These are phyloP conservation scores for Ellobius talpinus DNA, from an alignment of 2,113 vertebrate species.

Conservation along the genomic window DNA sequence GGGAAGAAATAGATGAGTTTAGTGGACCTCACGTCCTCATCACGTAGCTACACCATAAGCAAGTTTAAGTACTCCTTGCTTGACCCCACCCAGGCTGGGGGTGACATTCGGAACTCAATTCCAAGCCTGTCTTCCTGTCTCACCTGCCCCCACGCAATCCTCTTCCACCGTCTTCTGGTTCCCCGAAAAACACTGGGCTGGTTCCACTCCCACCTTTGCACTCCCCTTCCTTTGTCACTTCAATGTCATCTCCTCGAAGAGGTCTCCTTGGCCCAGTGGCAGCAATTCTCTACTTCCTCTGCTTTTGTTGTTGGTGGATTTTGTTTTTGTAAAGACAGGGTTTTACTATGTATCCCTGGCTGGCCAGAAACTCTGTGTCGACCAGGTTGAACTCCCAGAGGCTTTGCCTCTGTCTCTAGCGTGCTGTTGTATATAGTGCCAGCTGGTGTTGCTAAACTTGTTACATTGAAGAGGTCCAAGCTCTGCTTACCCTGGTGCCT, in stretches of 20 bases:
- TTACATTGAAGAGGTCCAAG: neutral
- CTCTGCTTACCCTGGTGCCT: neutral
- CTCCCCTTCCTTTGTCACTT: neutral
- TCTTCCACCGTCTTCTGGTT: neutral
- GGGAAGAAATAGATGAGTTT: neutral
- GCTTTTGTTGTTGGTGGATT: neutral
- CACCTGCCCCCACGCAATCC: no score
- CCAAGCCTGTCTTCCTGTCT: neutral
- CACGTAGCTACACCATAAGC: no score
- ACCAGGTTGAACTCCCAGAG: neutral
- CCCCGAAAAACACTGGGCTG: neutral
- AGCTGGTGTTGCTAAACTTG: neutral
- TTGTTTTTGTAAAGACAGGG: neutral
- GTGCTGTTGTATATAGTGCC: neutral
- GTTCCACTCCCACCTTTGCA: neutral
- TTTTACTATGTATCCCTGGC: neutral
- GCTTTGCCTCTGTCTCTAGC: no score
- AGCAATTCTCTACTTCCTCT: neutral
- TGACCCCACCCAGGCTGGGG: fast-evolving
- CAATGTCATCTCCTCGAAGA: neutral
- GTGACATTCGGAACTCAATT: neutral
- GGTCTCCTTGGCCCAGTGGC: neutral
- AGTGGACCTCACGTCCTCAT: neutral
- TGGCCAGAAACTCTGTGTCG: neutral
- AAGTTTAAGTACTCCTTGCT: fast-evolving